Evolutionary conservation across 2,113 vertebrate genomes (phyloP).

Genomic region (Planiliza haematocheilus): DNA sequence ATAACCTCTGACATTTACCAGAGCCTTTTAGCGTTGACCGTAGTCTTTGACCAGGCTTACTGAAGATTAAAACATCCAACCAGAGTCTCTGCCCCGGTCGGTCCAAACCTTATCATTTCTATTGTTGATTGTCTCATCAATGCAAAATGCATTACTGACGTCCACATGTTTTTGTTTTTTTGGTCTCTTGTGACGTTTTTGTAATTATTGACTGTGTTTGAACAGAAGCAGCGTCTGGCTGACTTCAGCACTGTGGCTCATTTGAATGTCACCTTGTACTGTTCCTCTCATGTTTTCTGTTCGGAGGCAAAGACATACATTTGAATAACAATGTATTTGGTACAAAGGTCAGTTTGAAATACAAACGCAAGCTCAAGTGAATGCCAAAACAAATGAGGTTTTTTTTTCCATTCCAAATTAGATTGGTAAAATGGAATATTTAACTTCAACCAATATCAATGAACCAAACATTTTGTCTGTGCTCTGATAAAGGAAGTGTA

Average conservation of each 20-base stretch:
- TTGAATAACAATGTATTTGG: not conserved
- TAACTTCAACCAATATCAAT: not conserved
- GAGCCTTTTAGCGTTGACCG: not conserved
- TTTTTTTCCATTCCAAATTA: not conserved
- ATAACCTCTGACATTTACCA: conserved; percentile 22
- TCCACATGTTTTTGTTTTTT: not conserved
- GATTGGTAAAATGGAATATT: not conserved
- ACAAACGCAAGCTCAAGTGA: too few relatives aligned
- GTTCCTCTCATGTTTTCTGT: not conserved
- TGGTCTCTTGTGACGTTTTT: conserved; percentile 37
- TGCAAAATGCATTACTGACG: conserved; percentile 35
- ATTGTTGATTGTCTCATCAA: conserved; percentile 20
- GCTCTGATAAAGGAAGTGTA: not conserved
- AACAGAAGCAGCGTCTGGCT: conserved; percentile 16
- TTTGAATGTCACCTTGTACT: not conserved
- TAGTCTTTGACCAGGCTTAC: not conserved
- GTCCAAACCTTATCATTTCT: conserved; percentile 14
- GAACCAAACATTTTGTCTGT: not conserved
- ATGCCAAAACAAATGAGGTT: conserved; percentile 13
- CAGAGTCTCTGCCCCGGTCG: not conserved
- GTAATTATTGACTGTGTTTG: conserved; percentile 8
- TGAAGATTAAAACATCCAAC: not conserved
- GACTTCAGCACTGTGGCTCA: not conserved
- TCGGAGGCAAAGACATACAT: not conserved
- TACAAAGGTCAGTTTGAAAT: not conserved